Evolutionary conservation across 2,113 vertebrate species (phyloP), one percentile per base, ranked within the genome.

Genomic region (Salvelinus alpinus): DNA sequence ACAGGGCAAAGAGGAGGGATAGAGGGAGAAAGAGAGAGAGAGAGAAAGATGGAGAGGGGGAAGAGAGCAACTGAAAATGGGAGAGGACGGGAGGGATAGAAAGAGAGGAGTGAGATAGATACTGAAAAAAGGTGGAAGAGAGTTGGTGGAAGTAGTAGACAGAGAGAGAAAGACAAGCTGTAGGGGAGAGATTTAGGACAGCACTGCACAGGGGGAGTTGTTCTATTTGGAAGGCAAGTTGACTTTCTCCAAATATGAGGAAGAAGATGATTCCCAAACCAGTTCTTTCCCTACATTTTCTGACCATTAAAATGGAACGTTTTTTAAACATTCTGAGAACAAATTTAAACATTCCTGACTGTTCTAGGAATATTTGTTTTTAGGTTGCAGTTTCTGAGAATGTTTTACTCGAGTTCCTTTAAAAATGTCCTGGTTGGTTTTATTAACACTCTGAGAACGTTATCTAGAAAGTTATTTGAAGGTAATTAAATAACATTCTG

Each of bases 1-100:
- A 88, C 77, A 89, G 82, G 78, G 84, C 84, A 86, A 76, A 75
- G 68, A 83, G 73, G 73, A 82, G 82, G 78, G 75, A 83, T 78
- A 82, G 71, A 74, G 82, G 80, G 71, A 83, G 82, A 80, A 72
- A 81, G 70, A 9, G 59, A 80, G 72, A 80, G 72, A 75, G 74
- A 73, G 77, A 82, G 77, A 64, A 75, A 57, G 76, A 79, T 76
- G 71, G 71, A 66, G 51, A 44, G 72, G 80, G 75, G 84, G 78
- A 75, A 75, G 77, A 73, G 68, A 71, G 80, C 1, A 38, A 79
- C 62, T 80, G 72, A 59, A 22, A 24, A 47, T 1, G 75, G 29
- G 65, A 74, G 76, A 87, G 31, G 31, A 16, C 60, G n/a, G 31
- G 51, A 34, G 29, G 6, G n/a, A 25, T 47, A 57, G n/a, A 66